phyloP scores from a whole-genome alignment of 2,888 invertebrate species.

The Perdita meconis region DNA sequence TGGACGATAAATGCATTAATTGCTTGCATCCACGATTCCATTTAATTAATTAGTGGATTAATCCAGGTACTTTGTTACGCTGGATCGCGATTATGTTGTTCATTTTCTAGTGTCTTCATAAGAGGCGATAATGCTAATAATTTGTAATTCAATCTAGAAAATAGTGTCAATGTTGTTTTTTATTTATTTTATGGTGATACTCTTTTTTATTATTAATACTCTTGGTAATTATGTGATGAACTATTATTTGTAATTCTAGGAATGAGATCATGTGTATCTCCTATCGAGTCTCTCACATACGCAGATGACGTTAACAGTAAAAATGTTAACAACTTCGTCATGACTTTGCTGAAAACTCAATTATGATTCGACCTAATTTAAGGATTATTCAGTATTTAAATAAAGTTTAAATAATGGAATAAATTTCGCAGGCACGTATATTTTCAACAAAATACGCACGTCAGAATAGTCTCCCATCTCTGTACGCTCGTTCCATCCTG shows the following conservation, averaged over 20 bases:
- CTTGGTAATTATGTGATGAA: too few relatives aligned
- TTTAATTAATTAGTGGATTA: slow-evolving; percentile 27
- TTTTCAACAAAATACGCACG: not conserved
- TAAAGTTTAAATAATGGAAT: not conserved
- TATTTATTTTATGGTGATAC: too few relatives aligned
- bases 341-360: too few relatives aligned
- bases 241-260: too few relatives aligned
- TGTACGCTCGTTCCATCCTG: not conserved
- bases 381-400: not conserved
- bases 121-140: not conserved
- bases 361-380: not conserved
- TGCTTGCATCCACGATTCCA: slow-evolving; percentile 20
- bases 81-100: slow-evolving; percentile 10
- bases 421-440: slow-evolving; percentile 3
- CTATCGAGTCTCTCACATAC: too few relatives aligned
- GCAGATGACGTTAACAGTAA: too few relatives aligned
- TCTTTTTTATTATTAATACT: too few relatives aligned
- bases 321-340: too few relatives aligned
- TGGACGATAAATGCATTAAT: slow-evolving; percentile 41
- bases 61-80: slow-evolving; percentile 1
- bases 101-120: not conserved
- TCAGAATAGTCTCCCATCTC: not conserved
- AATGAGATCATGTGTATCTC: too few relatives aligned
- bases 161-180: too few relatives aligned
- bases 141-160: not conserved